These are phyloP conservation scores for Chelonoidis abingdonii DNA, from an alignment of 2,113 vertebrate species.

Conservation along the genomic window DNA sequence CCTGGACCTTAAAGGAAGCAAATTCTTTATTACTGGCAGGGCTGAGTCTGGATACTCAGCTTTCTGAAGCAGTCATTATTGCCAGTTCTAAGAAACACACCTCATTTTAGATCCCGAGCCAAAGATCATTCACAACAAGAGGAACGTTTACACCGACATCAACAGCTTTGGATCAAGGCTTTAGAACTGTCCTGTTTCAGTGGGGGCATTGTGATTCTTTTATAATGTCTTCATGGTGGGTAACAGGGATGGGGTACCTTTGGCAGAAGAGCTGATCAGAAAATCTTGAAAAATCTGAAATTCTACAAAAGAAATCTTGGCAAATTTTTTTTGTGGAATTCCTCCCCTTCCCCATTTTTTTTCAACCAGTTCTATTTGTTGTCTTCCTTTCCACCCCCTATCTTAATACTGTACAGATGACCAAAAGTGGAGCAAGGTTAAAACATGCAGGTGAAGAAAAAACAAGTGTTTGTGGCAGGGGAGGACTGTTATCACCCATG, in stretches of 20 bases:
- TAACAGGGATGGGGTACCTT: not conserved
- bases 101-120: not conserved
- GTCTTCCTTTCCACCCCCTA: not conserved
- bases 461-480: not conserved
- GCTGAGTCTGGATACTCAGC: accelerated
- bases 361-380: not conserved
- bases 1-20: not conserved
- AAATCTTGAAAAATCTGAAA: not conserved
- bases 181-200: not conserved
- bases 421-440: not conserved
- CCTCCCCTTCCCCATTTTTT: not conserved
- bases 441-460: not conserved
- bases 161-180: not conserved
- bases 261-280: not conserved
- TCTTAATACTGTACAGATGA: not conserved
- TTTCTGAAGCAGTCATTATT: not conserved
- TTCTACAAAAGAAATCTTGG: not conserved
- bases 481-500: not conserved
- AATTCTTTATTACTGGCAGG: accelerated
- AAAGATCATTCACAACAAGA: accelerated
- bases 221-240: not conserved
- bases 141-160: accelerated
- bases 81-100: not conserved
- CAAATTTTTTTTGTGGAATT: not conserved
- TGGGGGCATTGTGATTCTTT: not conserved